Base-by-base conservation (phyloP, 2,797 vertebrate species). In the Danio albolineatus region DNA sequence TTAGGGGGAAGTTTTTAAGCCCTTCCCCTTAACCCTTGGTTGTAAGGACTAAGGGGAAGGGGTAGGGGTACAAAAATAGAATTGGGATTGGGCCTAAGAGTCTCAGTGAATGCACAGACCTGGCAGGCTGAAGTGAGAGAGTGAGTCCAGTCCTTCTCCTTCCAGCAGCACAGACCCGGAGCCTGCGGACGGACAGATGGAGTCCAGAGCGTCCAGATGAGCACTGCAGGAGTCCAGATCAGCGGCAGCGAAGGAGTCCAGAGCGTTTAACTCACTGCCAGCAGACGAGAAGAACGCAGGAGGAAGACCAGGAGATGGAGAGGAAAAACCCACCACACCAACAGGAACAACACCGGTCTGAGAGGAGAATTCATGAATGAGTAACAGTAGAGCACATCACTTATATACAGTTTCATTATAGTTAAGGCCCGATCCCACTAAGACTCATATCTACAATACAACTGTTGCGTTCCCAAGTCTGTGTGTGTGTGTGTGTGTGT, bases 271-370 rank as follows among this genome's bases (percentile, higher is more conserved):
- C 0, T 93, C 93, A 44, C 89, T 91, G 60, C 93, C 83, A 1
- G 93, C 86, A 0, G 96, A 93, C 85, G 84, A 94, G 2, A 98
- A 98, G 85, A 96, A 97, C 48, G 95, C 95, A 0, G 96, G 96
- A 13, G 97, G 96, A 7, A 99, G 93, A 78, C 85, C 88, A 0
- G 95, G 94, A 0, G 93, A 94, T 19, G 96, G 95, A 19, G 94
- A 91, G 0, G 96, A 95, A 66, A 97, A 84, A 49, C 69, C 94
- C 93, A 86, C 93, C 85, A 83, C 92, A 12, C 91, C 0, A 88
- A 91, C 86, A 28, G 94, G 92, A 85, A 95, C 69, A 6, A 73
- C 73, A 8, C 57, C 71, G 39, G 56, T 81, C 44, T 74, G 84
- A 66, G 56, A 88, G 39, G 88, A 41, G 76, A 39, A 83, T 6